Conservation (phyloP, 2,888 invertebrate genomes). For the Actias luna region DNA sequence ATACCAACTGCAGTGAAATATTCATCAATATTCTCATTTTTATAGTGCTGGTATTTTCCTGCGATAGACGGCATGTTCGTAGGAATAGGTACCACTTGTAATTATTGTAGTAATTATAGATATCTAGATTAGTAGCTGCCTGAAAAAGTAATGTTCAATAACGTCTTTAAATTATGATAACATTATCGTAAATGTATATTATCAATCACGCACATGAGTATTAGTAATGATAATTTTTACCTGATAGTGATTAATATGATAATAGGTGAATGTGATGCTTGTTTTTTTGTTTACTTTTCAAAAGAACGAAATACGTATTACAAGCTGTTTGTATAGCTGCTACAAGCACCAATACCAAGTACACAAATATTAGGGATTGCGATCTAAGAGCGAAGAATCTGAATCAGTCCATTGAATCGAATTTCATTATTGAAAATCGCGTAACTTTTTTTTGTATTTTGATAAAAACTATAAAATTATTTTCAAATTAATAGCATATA, state of each 20-base stretch:
- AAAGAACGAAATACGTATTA: neutral
- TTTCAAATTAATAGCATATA: no score
- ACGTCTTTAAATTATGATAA: constrained; percentile 12
- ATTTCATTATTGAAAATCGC: no score
- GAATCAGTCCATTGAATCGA: no score
- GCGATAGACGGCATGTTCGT: constrained; percentile 77
- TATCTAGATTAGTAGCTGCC: constrained; percentile 1
- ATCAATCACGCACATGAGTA: constrained; percentile 19
- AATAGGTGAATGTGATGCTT: neutral
- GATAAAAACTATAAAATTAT: no score
- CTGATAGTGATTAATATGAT: constrained; percentile 1
- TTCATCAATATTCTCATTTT: constrained; percentile 85
- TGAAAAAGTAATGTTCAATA: neutral
- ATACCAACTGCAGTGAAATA: constrained; percentile 84
- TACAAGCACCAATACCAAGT: no score
- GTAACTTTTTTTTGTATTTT: no score
- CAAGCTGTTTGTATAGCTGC: no score
- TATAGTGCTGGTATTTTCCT: constrained; percentile 84
- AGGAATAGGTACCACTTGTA: neutral
- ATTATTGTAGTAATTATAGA: neutral
- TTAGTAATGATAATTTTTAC: constrained; percentile 15
- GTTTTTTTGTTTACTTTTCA: neutral
- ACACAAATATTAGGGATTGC: no score
- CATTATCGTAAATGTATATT: constrained; percentile 25
- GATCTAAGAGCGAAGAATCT: no score